Evolutionary conservation across 2,113 vertebrate species (phyloP).

Genomic region (Chrysochloris asiatica): DNA sequence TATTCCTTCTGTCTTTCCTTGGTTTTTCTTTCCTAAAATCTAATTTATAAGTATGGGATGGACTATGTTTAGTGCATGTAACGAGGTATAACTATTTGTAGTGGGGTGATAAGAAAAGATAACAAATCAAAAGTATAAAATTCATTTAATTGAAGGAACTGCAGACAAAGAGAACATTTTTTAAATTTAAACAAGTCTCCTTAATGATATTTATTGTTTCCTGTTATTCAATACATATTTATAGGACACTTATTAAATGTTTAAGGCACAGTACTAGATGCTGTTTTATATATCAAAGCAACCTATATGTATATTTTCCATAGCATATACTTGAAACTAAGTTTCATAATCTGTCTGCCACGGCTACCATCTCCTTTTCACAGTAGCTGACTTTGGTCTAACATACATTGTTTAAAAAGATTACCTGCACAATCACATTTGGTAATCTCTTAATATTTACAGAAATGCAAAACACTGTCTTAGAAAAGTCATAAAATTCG

Average conservation of each 20-base stretch:
- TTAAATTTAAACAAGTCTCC: slow-evolving; percentile 10
- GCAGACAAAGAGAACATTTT: slow-evolving; percentile 37
- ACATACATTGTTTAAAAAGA: slow-evolving; percentile 39
- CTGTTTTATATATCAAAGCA: slow-evolving; percentile 46
- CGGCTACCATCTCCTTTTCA: not conserved
- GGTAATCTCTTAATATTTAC: slow-evolving; percentile 76
- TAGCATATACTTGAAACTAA: not conserved
- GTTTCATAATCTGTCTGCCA: not conserved
- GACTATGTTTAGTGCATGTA: slow-evolving; percentile 29
- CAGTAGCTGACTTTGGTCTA: slow-evolving; percentile 38
- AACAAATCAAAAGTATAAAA: slow-evolving; percentile 4
- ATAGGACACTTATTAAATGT: slow-evolving; percentile 24
- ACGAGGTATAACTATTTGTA: slow-evolving; percentile 18
- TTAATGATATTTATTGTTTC: slow-evolving; percentile 56
- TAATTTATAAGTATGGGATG: not conserved
- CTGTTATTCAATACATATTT: slow-evolving; percentile 23
- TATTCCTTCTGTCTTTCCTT: no score
- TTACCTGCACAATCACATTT: not conserved
- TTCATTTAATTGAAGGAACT: slow-evolving; percentile 52
- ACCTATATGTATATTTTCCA: not conserved
- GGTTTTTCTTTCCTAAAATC: not conserved
- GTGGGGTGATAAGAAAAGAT: slow-evolving; percentile 30
- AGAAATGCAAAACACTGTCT: slow-evolving; percentile 62
- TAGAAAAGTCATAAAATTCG: slow-evolving; percentile 60
- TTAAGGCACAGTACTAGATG: not conserved